Percentiles rank a stretch among this genome's conserved stretches.
These are phyloP conservation scores for Geopemphigus sp. DNA, from an alignment of 1,140 invertebrate species.

Conservation along the genomic window DNA sequence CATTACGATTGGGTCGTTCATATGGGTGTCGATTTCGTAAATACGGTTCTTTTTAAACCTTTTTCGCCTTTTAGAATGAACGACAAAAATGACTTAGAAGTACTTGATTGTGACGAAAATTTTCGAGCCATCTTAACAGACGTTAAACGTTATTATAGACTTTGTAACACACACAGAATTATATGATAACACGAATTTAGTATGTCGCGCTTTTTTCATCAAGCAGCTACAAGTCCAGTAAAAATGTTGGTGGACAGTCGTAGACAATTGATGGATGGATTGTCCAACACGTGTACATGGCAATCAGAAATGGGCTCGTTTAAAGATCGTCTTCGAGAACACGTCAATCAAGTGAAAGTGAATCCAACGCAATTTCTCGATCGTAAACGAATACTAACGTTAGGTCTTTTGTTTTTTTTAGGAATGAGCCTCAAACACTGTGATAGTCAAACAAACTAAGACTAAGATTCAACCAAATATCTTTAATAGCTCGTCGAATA, in stretches of 20 bases:
- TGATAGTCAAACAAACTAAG: constrained; percentile 45
- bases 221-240: constrained; percentile 11
- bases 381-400: not conserved
- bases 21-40: too few species aligned
- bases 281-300: constrained; percentile 50
- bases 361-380: not conserved
- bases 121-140: too few species aligned
- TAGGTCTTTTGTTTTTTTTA: constrained; percentile 10
- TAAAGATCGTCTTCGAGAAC: constrained; percentile 53
- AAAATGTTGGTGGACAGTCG: constrained; percentile 24
- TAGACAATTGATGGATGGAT: constrained; percentile 29
- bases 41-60: too few species aligned
- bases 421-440: constrained; percentile 50
- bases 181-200: not conserved
- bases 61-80: too few species aligned
- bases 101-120: too few species aligned
- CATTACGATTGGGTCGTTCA: too few species aligned
- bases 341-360: constrained; percentile 53
- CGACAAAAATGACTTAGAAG: too few species aligned
- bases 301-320: constrained; percentile 53
- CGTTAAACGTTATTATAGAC: too few species aligned
- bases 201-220: not conserved
- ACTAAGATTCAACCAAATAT: constrained; percentile 1
- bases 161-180: not conserved
- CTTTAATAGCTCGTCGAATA: constrained; percentile 31